Conservation (phyloP, 2,888 invertebrate species). For the Eilema sororculum region DNA sequence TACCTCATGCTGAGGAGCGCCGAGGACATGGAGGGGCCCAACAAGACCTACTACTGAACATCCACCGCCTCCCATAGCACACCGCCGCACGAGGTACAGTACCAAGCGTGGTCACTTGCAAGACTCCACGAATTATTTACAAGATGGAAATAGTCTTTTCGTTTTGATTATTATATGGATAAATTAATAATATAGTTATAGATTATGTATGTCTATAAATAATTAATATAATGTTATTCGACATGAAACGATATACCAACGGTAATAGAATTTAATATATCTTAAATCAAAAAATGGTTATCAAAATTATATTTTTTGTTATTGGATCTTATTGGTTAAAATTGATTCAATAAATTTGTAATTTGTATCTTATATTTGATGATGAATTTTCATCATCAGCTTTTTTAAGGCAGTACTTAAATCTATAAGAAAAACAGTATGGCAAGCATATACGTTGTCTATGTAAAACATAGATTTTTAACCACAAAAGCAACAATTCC, state of each 20-base stretch:
- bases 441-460: neutral
- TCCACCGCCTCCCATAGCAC: neutral
- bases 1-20: slow-evolving; percentile 75
- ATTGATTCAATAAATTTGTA: neutral
- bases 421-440: neutral
- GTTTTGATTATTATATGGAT: neutral
- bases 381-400: neutral
- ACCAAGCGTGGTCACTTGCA: neutral
- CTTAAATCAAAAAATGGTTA: neutral
- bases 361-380: neutral
- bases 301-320: neutral
- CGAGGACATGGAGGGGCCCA: slow-evolving; percentile 72
- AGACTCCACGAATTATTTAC: neutral
- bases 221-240: neutral
- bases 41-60: slow-evolving; percentile 59
- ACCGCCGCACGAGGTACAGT: neutral
- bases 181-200: neutral
- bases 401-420: neutral
- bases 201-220: neutral
- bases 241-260: neutral
- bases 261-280: neutral
- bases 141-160: neutral
- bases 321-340: neutral
- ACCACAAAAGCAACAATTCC: neutral
- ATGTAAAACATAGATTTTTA: neutral